Conservation (phyloP, 2,888 invertebrate species). For the Anthrax anthrax region DNA sequence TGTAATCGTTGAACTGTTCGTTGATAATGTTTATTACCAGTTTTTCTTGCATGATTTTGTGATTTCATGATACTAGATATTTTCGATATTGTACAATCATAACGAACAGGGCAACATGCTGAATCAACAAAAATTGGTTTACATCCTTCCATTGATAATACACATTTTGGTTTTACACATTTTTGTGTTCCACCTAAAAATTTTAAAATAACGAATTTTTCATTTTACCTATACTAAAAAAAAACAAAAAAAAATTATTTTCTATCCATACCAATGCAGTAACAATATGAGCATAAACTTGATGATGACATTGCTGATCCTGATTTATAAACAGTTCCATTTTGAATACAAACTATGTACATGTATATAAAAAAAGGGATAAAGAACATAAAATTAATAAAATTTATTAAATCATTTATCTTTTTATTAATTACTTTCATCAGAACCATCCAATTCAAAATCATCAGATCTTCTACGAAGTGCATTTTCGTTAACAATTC, state of each 20-base stretch:
- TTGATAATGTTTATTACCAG: constrained; percentile 28
- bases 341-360: constrained; percentile 29
- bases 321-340: constrained; percentile 31
- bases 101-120: constrained; percentile 65
- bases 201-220: background rate
- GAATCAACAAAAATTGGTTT: constrained; percentile 33
- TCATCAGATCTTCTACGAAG: constrained; percentile 29
- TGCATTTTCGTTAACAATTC: constrained; percentile 29
- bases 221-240: background rate
- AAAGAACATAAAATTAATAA: too few species aligned
- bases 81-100: constrained; percentile 45
- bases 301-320: constrained; percentile 65
- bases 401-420: too few species aligned
- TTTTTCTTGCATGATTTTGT: constrained; percentile 23
- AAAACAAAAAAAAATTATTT: background rate
- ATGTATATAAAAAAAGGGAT: too few species aligned
- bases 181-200: constrained; percentile 43
- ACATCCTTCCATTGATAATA: constrained; percentile 54
- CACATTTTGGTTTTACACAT: constrained; percentile 68
- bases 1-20: constrained; percentile 28
- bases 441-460: constrained; percentile 26
- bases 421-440: constrained; percentile 16
- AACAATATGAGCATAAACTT: constrained; percentile 74
- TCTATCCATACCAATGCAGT: constrained; percentile 47
- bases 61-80: constrained; percentile 26